Base-by-base conservation (phyloP, 2,797 vertebrate genomes). In the Micromesistius poutassou region DNA sequence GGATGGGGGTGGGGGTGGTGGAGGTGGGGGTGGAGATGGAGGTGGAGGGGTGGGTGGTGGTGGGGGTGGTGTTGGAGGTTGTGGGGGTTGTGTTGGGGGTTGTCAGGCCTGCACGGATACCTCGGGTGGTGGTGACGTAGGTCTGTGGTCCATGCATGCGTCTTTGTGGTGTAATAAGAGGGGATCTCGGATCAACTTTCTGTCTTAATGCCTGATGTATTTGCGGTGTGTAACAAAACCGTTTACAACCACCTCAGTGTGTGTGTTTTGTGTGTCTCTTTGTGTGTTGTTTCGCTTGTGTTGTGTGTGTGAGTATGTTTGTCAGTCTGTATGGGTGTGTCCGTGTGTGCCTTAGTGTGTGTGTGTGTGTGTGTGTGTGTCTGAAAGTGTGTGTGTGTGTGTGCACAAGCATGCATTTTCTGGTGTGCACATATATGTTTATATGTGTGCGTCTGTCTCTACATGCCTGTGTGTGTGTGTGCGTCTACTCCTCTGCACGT, bases 51-150 rank as follows among this genome's bases (percentile, higher is more conserved):
- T 42, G 40, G 40, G 12, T 40, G 9, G 38, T 8, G 46, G 14
- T 19, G 55, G n/a, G 8, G 22, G 22, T 19, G 46, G 46, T 55
- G 46, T 19, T 55, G 2, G 4, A 19, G 46, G 46, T 5, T 4
- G 46, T 55, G 46, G 46, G 12, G 46, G 46, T 55, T 19, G n/a
- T n/a, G 19, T 42, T 35, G 38, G 42, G 77, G 66, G 66, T 30
- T 28, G 25, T 10, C 25, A 30, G 22, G 62, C 62, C 25, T 28
- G 8, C 46, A 12, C 76, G 77, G 72, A 77, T n/a, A 55, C 19
- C 80, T 84, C 76, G 50, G 83, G 70, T 40, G 14, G 66, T 30
- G 77, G 12, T 75, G 82, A 82, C 76, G 75, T 30, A 25, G 28
- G 22, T 12, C 9, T 10, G 22, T n/a, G 22, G 19, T 66, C n/a